Conservation (phyloP, 2,888 invertebrate genomes). For the Ophraella communa region DNA sequence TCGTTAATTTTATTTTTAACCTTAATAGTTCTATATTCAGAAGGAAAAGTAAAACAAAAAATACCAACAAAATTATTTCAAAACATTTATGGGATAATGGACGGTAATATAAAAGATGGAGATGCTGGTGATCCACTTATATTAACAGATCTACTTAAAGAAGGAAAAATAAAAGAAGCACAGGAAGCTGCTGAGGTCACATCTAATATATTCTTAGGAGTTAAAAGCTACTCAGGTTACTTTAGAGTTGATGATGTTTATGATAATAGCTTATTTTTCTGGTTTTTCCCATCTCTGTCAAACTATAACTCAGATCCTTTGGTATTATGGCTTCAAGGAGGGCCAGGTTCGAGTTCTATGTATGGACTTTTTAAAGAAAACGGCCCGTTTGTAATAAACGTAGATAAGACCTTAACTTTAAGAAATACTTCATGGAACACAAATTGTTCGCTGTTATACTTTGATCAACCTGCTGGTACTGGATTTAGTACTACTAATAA, state of each 20-base stretch:
- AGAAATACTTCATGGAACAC: constrained; percentile 63
- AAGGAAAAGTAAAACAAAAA: not conserved
- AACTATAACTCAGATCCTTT: constrained; percentile 67
- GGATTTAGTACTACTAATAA: constrained; percentile 83
- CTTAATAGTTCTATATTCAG: not conserved
- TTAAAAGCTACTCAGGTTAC: constrained; percentile 76
- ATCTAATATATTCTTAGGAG: constrained; percentile 63
- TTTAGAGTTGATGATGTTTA: constrained; percentile 77
- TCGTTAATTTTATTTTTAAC: not conserved
- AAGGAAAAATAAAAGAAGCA: constrained; percentile 69
- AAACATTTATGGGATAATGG: not conserved
- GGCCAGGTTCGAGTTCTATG: constrained; percentile 78
- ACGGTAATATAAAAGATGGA: constrained; percentile 9
- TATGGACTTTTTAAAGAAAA: constrained; percentile 82
- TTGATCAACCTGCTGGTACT: constrained; percentile 91
- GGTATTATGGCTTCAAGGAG: constrained; percentile 82
- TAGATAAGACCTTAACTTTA: constrained; percentile 53
- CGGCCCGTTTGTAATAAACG: constrained; percentile 68
- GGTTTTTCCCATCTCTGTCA: constrained; percentile 80
- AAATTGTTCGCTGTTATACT: constrained; percentile 68
- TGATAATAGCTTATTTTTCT: constrained; percentile 84
- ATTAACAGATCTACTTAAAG: constrained; percentile 72
- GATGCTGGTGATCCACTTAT: constrained; percentile 67
- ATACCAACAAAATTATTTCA: not conserved
- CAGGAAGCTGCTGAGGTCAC: constrained; percentile 62